Percentiles rank a stretch among this genome's conserved stretches.
These are phyloP conservation scores for Boloria selene DNA, from an alignment of 2,888 invertebrate species.

Conservation along the genomic window DNA sequence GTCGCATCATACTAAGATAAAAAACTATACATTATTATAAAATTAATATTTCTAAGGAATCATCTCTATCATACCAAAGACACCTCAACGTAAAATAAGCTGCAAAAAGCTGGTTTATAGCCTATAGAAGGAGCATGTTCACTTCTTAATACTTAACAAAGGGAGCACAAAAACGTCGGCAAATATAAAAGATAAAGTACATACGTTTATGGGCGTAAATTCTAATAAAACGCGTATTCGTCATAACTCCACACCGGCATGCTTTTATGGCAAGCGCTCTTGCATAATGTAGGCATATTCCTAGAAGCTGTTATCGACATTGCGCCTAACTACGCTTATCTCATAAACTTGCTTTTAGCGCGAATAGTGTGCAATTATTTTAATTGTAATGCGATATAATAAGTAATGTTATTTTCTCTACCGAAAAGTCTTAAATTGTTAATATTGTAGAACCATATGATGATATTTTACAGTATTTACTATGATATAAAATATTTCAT, in stretches of 20 bases:
- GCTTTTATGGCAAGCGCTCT: slow-evolving; percentile 41
- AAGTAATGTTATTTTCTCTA: neutral
- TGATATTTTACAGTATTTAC: too few relatives aligned
- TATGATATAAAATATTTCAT: too few relatives aligned
- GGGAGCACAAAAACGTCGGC: slow-evolving; percentile 8
- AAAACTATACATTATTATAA: too few relatives aligned
- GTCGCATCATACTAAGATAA: too few relatives aligned
- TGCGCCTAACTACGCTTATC: slow-evolving; percentile 30
- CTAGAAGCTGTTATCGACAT: slow-evolving; percentile 39
- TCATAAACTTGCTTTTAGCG: slow-evolving; percentile 22
- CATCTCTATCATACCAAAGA: slow-evolving; percentile 5
- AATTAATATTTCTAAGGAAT: neutral
- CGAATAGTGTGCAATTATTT: slow-evolving; percentile 10
- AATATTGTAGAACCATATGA: too few relatives aligned
- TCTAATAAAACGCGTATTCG: slow-evolving; percentile 33
- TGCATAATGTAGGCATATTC: slow-evolving; percentile 42
- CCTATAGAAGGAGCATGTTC: neutral
- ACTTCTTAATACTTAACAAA: neutral
- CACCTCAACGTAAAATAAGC: slow-evolving; percentile 12
- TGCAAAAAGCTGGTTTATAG: slow-evolving; percentile 11
- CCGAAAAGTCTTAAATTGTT: too few relatives aligned
- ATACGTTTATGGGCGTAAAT: slow-evolving; percentile 24
- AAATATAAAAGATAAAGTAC: slow-evolving; percentile 13
- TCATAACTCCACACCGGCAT: slow-evolving; percentile 35
- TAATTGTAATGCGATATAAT: slow-evolving; percentile 6